A percentile compares a stretch with the other conserved stretches of the same genome.
These are phyloP conservation scores for Hesperia comma DNA, from an alignment of 2,888 invertebrate genomes.

Conservation along the genomic window DNA sequence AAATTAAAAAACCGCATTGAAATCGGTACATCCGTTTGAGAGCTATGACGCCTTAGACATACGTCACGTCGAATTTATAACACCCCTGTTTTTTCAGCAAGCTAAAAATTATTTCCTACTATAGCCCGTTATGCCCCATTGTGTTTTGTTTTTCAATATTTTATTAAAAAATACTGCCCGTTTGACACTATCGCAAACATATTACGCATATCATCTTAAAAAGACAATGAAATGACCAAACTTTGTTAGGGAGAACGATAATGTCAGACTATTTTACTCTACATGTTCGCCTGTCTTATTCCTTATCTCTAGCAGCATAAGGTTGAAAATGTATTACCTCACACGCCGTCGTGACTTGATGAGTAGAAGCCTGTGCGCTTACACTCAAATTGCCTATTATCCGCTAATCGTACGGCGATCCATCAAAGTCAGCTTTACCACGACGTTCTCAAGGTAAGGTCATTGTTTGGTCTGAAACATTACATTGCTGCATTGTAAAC, in stretches of 20 bases:
- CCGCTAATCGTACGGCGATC: constrained; percentile 50
- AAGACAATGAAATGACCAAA: no score
- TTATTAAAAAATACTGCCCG: no score
- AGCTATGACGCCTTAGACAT: no score
- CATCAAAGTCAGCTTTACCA: constrained; percentile 65
- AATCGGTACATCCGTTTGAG: no score
- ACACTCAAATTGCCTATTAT: constrained; percentile 50
- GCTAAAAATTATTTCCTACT: no score
- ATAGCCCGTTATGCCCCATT: no score
- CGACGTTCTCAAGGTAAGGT: constrained; percentile 63
- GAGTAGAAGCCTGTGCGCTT: constrained; percentile 40
- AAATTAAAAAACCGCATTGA: no score
- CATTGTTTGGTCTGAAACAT: constrained; percentile 34
- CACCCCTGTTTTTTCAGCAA: no score
- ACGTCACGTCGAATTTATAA: no score
- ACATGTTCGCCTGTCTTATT: neutral
- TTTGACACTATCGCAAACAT: no score
- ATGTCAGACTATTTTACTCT: neutral
- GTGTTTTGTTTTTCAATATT: no score
- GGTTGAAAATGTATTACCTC: neutral
- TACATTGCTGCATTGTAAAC: constrained; percentile 19
- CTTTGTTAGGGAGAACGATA: neutral
- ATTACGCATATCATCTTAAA: no score
- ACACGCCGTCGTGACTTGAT: neutral
- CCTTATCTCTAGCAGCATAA: neutral